Evolutionary conservation across 2,888 invertebrate species (phyloP), one percentile per base, ranked within the genome.

Genomic region (Diogma glabrata): DNA sequence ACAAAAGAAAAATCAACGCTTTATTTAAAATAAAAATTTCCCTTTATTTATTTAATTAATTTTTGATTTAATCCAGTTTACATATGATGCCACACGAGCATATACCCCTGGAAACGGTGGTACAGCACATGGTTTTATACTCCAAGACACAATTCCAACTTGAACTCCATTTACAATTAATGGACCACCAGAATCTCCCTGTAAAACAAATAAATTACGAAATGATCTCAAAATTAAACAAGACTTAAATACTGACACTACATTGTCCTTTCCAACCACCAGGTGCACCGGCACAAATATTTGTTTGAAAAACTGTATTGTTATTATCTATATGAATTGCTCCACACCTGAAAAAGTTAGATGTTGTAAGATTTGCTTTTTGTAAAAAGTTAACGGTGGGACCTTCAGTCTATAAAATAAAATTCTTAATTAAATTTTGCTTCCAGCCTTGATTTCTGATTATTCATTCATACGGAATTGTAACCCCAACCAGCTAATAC

Each of bases 201-300:
- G n/a, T n/a, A n/a, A n/a, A n/a, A n/a, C n/a, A n/a, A n/a, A n/a
- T n/a, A n/a, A n/a, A n/a, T n/a, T n/a, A n/a, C n/a, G n/a, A n/a
- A n/a, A n/a, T n/a, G n/a, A n/a, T n/a, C n/a, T n/a, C n/a, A n/a
- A n/a, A n/a, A n/a, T n/a, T n/a, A n/a, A n/a, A n/a, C n/a, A n/a
- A n/a, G n/a, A n/a, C n/a, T n/a, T n/a, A n/a, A n/a, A n/a, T n/a
- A n/a, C n/a, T n/a, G n/a, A n/a, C 52, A 36, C 53, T 60, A 54
- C 65, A 64, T 53, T 63, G 62, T 22, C 64, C 64, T 54, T 59
- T 61, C 9, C 62, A 63, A n/a, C 63, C 64, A 36, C 56, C 58
- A 3, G 55, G 54, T 14, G 59, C 52, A 5, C 63, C 63, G 19
- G 61, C 63, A 52, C 65, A 65, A 36, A 64, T 52, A 51, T 64